Conservation (phyloP, 2,888 invertebrate genomes). For the Ormyrus thymus region DNA sequence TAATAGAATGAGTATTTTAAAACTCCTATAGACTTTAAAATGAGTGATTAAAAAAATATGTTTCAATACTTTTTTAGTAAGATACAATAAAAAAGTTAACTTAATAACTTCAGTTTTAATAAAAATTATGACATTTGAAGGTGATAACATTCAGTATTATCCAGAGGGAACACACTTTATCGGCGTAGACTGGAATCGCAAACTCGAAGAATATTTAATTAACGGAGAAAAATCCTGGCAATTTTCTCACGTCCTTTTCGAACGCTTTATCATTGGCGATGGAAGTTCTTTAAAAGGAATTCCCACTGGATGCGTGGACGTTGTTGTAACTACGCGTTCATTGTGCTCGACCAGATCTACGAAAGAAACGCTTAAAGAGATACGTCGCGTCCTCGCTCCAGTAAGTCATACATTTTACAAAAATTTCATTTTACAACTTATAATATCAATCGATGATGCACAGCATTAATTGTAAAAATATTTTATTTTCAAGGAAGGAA, state of each 20-base stretch:
- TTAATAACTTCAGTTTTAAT: no score
- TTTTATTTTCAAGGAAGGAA: slow-evolving; percentile 64
- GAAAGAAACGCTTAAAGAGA: slow-evolving; percentile 64
- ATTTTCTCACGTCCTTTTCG: slow-evolving; percentile 67
- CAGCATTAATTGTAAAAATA: not conserved
- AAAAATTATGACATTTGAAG: slow-evolving; percentile 55
- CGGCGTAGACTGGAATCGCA: slow-evolving; percentile 68
- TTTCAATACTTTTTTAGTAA: no score
- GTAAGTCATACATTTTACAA: slow-evolving; percentile 58
- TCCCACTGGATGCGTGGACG: slow-evolving; percentile 65
- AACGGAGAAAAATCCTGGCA: slow-evolving; percentile 64
- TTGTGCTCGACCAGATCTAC: slow-evolving; percentile 67
- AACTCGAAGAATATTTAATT: slow-evolving; percentile 65
- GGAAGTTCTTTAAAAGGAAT: slow-evolving; percentile 65
- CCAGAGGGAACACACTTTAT: slow-evolving; percentile 67
- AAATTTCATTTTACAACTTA: slow-evolving; percentile 4
- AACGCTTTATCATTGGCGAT: slow-evolving; percentile 67
- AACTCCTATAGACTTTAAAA: no score
- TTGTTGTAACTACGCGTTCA: slow-evolving; percentile 68
- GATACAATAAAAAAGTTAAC: no score
- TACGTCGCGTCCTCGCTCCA: slow-evolving; percentile 67
- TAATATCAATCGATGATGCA: not conserved
- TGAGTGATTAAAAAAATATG: no score
- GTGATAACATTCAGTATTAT: slow-evolving; percentile 70
- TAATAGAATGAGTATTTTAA: not conserved